phyloP scores from a whole-genome alignment of 2,797 vertebrate species.

The Craterocephalus amniculus region DNA sequence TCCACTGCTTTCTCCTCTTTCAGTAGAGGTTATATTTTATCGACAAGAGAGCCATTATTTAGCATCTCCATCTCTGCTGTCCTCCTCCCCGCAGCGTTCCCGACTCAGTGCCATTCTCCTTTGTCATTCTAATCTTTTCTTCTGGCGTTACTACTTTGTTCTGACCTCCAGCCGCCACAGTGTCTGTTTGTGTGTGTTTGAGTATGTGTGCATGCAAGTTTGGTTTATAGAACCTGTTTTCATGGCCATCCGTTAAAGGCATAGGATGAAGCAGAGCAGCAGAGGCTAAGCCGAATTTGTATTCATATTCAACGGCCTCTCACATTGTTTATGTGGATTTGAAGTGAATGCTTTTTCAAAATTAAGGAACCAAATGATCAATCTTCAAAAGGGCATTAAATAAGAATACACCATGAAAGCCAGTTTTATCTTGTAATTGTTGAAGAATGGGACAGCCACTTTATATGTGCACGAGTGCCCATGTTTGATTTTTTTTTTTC shows the following conservation, averaged over 20 bases:
- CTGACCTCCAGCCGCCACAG: constrained; percentile 59
- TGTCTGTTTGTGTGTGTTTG: constrained; percentile 9
- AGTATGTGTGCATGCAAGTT: constrained; percentile 7
- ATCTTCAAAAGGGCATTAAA: not conserved
- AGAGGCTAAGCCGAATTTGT: constrained; percentile 9
- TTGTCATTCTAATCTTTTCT: constrained; percentile 76
- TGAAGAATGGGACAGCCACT: not conserved
- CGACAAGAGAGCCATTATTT: constrained; percentile 69
- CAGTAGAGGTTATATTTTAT: constrained; percentile 67
- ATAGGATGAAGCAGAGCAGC: constrained; percentile 15
- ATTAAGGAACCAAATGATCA: not conserved
- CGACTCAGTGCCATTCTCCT: constrained; percentile 64
- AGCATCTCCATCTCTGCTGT: constrained; percentile 68
- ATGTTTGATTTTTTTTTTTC: not conserved
- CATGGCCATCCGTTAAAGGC: constrained; percentile 23
- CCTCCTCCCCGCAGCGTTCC: constrained; percentile 50
- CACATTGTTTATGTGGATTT: constrained; percentile 1
- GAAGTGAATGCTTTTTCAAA: not conserved
- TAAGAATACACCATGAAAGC: not conserved
- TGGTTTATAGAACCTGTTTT: constrained; percentile 26
- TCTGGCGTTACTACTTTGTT: constrained; percentile 64
- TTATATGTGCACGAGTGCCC: not conserved
- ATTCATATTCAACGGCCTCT: constrained; percentile 14
- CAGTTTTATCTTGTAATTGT: not conserved
- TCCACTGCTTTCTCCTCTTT: constrained; percentile 21